Conservation (phyloP, 2,113 vertebrate genomes). For the Cololabis saira region DNA sequence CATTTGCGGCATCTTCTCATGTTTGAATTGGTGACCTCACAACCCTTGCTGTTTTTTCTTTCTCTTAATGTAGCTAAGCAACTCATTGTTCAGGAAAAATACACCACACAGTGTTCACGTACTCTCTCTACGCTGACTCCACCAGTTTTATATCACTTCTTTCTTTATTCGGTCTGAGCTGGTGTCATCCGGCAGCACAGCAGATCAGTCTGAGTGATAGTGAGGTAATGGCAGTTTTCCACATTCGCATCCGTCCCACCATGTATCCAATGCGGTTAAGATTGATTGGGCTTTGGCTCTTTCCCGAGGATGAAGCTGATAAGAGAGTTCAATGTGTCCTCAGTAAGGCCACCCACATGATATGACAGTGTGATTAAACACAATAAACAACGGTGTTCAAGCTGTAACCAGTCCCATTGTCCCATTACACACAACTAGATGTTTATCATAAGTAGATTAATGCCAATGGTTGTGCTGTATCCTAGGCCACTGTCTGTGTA, state of each 20-base stretch:
- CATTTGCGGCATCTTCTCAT: neutral
- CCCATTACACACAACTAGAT: slow-evolving; percentile 41
- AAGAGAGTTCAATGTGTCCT: slow-evolving; percentile 56
- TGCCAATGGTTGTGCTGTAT: slow-evolving; percentile 42
- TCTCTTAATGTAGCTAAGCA: neutral
- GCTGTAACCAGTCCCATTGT: slow-evolving; percentile 2
- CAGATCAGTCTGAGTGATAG: slow-evolving; percentile 57
- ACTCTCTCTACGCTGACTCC: neutral
- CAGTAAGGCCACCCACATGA: slow-evolving; percentile 36
- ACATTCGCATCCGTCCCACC: slow-evolving; percentile 36
- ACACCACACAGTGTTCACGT: neutral
- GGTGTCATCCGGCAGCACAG: slow-evolving; percentile 40
- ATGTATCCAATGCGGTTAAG: slow-evolving; percentile 58
- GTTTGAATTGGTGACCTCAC: slow-evolving; percentile 18
- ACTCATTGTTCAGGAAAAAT: neutral
- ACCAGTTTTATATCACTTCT: neutral
- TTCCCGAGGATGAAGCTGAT: slow-evolving; percentile 54
- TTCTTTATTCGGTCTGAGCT: slow-evolving; percentile 17
- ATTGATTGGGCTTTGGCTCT: slow-evolving; percentile 65
- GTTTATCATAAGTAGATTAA: slow-evolving; percentile 42
- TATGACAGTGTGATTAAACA: slow-evolving; percentile 57
- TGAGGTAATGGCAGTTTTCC: slow-evolving; percentile 43
- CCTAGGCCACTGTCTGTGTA: slow-evolving; percentile 35
- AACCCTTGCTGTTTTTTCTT: neutral
- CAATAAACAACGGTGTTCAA: slow-evolving; percentile 9